These are phyloP conservation scores for Drosophila nigromelanica DNA, from an alignment of 1,140 invertebrate species.

Conservation along the genomic window DNA sequence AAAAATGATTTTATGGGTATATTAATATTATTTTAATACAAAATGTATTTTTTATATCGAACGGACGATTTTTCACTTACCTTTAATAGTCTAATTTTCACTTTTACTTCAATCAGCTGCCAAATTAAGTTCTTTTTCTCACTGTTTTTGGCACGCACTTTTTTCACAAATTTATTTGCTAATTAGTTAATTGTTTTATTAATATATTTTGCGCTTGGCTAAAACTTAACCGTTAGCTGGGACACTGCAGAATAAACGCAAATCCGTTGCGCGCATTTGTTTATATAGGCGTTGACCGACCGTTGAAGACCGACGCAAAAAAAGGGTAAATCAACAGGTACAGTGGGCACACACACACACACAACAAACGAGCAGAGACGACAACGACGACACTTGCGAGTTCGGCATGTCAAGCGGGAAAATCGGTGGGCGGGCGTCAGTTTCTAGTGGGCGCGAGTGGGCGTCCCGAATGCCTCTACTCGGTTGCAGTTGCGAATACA, in stretches of 20 bases:
- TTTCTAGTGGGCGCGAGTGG: constrained; percentile 18
- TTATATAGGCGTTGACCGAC: constrained; percentile 64
- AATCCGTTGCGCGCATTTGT: constrained; percentile 72
- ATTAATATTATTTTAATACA: too few relatives aligned
- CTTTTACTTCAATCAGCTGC: background rate
- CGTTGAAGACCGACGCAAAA: constrained; percentile 49
- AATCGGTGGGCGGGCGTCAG: constrained; percentile 28
- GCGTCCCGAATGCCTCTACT: constrained; percentile 15
- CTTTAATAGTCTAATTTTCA: background rate
- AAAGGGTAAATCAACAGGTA: constrained; percentile 77
- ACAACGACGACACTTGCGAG: constrained; percentile 45
- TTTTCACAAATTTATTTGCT: background rate
- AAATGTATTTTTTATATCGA: too few relatives aligned
- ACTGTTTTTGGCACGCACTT: constrained; percentile 4
- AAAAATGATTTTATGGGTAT: too few relatives aligned
- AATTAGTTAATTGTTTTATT: too few relatives aligned
- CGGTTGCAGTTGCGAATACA: constrained; percentile 26
- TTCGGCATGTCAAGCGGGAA: constrained; percentile 40
- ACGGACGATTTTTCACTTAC: constrained; percentile 2
- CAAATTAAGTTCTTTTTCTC: background rate
- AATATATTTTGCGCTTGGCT: constrained; percentile 6
- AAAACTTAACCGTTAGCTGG: constrained; percentile 64
- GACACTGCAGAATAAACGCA: constrained; percentile 77
- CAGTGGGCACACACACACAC: constrained; percentile 23
- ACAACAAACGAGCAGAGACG: constrained; percentile 6